phyloP scores from a whole-genome alignment of 2,113 vertebrate genomes.

The Nycticryphes semicollaris region DNA sequence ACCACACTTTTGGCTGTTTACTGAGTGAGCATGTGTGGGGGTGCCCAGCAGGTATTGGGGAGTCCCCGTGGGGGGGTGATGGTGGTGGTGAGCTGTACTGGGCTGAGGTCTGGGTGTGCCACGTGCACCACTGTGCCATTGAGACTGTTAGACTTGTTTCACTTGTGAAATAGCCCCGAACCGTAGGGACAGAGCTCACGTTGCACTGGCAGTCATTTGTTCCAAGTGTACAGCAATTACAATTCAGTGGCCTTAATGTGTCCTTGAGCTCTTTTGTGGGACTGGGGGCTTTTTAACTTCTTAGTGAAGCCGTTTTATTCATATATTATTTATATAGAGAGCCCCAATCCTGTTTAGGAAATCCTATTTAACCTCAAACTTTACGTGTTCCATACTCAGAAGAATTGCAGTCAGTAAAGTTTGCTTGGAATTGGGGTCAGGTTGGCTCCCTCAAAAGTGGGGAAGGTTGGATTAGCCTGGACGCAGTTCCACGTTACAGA shows the following conservation, averaged over 20 bases:
- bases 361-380: background rate
- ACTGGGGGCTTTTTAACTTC: background rate
- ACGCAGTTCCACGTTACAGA: background rate
- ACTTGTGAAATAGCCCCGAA: background rate
- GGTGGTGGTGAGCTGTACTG: background rate
- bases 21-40: rapidly evolving
- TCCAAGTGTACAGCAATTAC: rapidly evolving
- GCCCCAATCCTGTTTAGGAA: background rate
- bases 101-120: background rate
- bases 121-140: rapidly evolving
- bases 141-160: background rate
- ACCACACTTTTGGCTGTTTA: rapidly evolving
- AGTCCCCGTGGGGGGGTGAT: background rate
- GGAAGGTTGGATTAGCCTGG: background rate
- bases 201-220: background rate
- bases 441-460: background rate
- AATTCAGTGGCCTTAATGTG: background rate
- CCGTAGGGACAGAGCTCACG: rapidly evolving
- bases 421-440: background rate
- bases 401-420: background rate
- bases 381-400: background rate
- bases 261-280: background rate
- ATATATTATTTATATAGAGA: background rate
- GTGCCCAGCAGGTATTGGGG: background rate
- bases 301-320: background rate